These are phyloP conservation scores for Tetramorium bicarinatum DNA, from an alignment of 2,888 invertebrate species.

Conservation along the genomic window DNA sequence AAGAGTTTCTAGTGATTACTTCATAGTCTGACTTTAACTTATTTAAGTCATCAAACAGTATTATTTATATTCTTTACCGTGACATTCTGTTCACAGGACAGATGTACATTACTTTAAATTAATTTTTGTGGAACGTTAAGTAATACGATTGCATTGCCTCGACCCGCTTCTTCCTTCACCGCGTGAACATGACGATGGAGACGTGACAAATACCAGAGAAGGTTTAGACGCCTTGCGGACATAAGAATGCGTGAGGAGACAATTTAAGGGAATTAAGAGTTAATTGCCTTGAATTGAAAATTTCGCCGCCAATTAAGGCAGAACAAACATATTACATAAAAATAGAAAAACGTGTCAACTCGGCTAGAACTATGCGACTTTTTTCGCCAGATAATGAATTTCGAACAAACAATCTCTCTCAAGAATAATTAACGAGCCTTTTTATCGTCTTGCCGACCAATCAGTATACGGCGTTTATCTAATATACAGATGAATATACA, in stretches of 20 bases:
- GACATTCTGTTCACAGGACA: constrained; percentile 27
- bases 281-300: constrained; percentile 54
- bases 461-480: not conserved
- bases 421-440: not conserved
- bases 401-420: not conserved
- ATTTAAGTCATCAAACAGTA: not conserved
- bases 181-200: not conserved
- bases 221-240: constrained; percentile 37
- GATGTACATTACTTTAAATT: constrained; percentile 27
- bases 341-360: constrained; percentile 24
- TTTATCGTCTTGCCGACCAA: not conserved
- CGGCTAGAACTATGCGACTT: not conserved
- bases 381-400: not conserved
- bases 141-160: constrained; percentile 39
- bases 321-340: constrained; percentile 14
- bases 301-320: constrained; percentile 40
- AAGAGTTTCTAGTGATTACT: constrained; percentile 6
- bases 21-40: not conserved
- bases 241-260: constrained; percentile 51
- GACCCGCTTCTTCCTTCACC: constrained; percentile 29
- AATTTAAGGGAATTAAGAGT: constrained; percentile 45
- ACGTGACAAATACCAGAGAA: constrained; percentile 16
- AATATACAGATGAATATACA: not conserved
- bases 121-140: constrained; percentile 44
- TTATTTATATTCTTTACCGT: constrained; percentile 25